Conservation (phyloP, 2,113 vertebrate genomes). For the Psilopogon haemacephalus region DNA sequence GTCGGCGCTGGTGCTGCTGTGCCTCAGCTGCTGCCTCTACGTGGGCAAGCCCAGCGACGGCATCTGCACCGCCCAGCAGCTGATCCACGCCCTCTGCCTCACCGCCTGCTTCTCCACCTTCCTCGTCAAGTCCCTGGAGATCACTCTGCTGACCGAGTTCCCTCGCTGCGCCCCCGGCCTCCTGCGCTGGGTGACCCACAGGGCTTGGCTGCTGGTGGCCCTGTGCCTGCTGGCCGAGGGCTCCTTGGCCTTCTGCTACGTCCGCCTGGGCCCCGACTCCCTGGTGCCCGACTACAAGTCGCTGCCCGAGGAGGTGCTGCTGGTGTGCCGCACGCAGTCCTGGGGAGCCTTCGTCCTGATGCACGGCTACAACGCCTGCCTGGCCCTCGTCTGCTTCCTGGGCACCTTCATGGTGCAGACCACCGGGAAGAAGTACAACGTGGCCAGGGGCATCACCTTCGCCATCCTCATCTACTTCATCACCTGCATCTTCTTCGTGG, state of each 20-base stretch:
- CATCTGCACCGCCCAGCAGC: conserved; percentile 77
- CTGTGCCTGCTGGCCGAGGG: neutral
- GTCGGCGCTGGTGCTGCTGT: conserved; percentile 68
- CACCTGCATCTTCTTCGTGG: conserved; percentile 83
- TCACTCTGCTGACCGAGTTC: conserved; percentile 9
- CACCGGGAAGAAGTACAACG: conserved; percentile 74
- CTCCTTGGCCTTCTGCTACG: neutral
- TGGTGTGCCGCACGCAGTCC: conserved; percentile 75
- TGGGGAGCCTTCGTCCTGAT: conserved; percentile 74
- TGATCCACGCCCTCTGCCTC: conserved; percentile 74
- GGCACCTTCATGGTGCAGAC: conserved; percentile 87
- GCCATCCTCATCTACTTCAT: conserved; percentile 79
- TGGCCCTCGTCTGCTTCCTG: conserved; percentile 80
- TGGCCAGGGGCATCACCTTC: conserved; percentile 85
- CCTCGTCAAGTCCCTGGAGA: conserved; percentile 76
- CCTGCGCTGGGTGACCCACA: neutral
- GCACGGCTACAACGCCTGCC: conserved; percentile 67
- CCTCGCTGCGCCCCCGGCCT: neutral
- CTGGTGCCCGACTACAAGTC: neutral
- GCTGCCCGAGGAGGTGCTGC: conserved; percentile 70
- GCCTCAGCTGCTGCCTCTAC: conserved; percentile 76
- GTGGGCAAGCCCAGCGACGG: conserved; percentile 71
- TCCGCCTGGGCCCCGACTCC: neutral
- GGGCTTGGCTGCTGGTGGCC: conserved; percentile 51
- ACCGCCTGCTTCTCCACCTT: conserved; percentile 78